A percentile compares a stretch with the other conserved stretches of the same genome.
Evolutionary conservation across 2,888 invertebrate genomes (phyloP).

Genomic region (Dynastes hyllus): DNA sequence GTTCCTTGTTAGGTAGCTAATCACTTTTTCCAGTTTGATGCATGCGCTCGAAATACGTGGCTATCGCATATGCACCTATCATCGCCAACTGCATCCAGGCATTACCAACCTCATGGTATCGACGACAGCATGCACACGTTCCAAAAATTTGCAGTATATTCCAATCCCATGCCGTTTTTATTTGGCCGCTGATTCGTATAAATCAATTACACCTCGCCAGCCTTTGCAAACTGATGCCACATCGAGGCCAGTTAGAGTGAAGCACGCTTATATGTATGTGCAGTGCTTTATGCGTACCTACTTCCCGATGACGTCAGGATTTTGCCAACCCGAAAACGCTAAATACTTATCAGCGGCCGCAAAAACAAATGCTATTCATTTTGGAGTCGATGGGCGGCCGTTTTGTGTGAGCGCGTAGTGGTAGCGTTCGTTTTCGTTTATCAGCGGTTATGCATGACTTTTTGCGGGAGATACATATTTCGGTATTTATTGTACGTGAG

Average conservation of each 20-base stretch:
- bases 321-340: constrained; percentile 20
- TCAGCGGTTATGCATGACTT: constrained; percentile 58
- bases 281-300: not conserved
- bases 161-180: constrained; percentile 31
- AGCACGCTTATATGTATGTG: not conserved
- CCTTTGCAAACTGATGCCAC: too few relatives aligned
- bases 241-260: not conserved
- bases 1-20: too few relatives aligned
- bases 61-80: constrained; percentile 23
- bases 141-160: constrained; percentile 45
- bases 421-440: constrained; percentile 51
- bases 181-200: constrained; percentile 44
- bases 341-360: constrained; percentile 50
- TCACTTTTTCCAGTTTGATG: too few relatives aligned
- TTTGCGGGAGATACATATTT: constrained; percentile 55
- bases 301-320: constrained; percentile 8
- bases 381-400: constrained; percentile 47
- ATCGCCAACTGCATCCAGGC: not conserved
- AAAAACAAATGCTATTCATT: constrained; percentile 58
- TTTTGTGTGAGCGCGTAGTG: not conserved
- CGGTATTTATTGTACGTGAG: constrained; percentile 52
- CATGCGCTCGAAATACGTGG: too few relatives aligned
- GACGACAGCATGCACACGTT: constrained; percentile 13
- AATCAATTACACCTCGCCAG: constrained; percentile 43
- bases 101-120: not conserved